phyloP scores from a whole-genome alignment of 2,113 vertebrate genomes.

The Albula glossodonta region DNA sequence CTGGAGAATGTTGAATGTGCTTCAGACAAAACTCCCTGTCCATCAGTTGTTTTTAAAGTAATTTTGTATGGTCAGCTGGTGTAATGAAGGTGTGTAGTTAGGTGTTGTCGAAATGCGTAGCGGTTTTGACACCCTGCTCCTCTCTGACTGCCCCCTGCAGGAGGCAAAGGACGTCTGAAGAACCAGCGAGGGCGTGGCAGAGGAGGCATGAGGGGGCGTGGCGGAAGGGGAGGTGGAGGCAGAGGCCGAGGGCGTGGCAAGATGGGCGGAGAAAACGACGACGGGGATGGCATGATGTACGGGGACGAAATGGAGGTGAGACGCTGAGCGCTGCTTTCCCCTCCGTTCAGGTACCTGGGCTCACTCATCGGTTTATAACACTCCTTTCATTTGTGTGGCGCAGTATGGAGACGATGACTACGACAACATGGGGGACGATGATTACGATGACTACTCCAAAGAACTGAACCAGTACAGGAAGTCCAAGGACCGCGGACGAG shows the following conservation, averaged over 20 bases:
- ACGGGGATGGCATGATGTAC: constrained; percentile 50
- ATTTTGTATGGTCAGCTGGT: background rate
- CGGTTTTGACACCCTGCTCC: background rate
- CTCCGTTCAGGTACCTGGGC: too few species aligned
- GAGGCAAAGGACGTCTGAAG: constrained; percentile 77
- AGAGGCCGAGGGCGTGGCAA: constrained; percentile 67
- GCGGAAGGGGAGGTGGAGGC: constrained; percentile 63
- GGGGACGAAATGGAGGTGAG: constrained; percentile 67
- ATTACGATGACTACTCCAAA: constrained; percentile 87
- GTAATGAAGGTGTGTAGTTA: background rate
- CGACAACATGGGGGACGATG: constrained; percentile 80
- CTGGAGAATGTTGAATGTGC: background rate
- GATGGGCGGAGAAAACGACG: constrained; percentile 70
- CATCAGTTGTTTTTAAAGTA: background rate
- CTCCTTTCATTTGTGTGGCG: background rate
- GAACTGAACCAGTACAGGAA: constrained; percentile 84
- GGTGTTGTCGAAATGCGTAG: background rate
- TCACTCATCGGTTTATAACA: background rate
- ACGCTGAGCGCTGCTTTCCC: background rate
- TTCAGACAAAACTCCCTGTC: background rate
- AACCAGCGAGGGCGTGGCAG: constrained; percentile 80
- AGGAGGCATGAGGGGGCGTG: constrained; percentile 78
- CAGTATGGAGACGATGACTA: constrained; percentile 83
- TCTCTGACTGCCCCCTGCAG: constrained; percentile 51
- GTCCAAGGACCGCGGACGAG: constrained; percentile 82